Base-by-base conservation (phyloP, 2,797 vertebrate genomes). In the Leuciscus waleckii region DNA sequence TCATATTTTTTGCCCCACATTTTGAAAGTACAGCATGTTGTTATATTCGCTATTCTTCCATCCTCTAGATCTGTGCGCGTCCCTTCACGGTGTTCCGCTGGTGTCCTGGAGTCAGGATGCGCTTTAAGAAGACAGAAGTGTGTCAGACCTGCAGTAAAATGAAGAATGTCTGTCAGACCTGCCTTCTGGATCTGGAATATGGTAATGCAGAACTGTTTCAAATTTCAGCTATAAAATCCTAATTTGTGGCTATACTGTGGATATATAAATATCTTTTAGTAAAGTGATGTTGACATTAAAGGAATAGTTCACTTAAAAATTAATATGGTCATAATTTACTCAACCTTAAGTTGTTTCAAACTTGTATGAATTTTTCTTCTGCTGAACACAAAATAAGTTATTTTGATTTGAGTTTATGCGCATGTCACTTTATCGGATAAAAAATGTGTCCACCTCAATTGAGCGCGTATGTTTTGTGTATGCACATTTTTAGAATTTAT, bases 131-230 rank as follows among this genome's bases (percentile, higher is more conserved):
- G 92, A 99, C 98, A 0, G 98, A 99, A 88, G 98, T 99, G 58
- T 99, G 98, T 93, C 98, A 99, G 88, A 99, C 98, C 0, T 99
- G 98, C 92, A 99, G 98, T 94, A 99, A 99, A 92, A 95, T 99
- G 94, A 99, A 99, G 91, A 99, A 99, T 0, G 98, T 99, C 81
- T 99, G 98, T 90, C 98, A 99, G 89, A 99, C 98, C 37, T 99
- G 98, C 90, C 94, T 99, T 74, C 94, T 99, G 81, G 98, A 99
- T 89, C 93, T 99, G 35, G 98, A 99, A 35, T 99, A 97, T 81
- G 98, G 98, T 99, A 88, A 13, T 96, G 94, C 6, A 8, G 32
- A 17, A 65, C 23, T n/a, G 4, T 23, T 13, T 54, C 21, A 21
- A n/a, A n/a, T 35, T 39, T 10, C 14, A 11, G 46, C 13, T 19